Conservation (phyloP, 2,888 invertebrate genomes). For the Ophion ellenae region DNA sequence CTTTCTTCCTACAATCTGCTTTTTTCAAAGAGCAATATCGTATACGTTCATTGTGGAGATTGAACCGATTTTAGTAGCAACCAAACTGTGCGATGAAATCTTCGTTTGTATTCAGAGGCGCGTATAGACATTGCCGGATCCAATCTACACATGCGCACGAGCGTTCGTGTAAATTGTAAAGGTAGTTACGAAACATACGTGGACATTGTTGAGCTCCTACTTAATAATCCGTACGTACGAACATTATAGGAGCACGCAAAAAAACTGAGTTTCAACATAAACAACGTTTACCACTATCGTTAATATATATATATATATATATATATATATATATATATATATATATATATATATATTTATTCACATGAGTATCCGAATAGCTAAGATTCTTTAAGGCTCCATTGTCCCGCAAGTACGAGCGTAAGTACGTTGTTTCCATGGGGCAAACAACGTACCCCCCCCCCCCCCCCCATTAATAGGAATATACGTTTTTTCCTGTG, state of each 20-base stretch:
- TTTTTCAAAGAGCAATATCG: too few relatives aligned
- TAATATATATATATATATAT: too few relatives aligned
- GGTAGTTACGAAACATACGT: constrained; percentile 45
- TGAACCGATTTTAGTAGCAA: too few relatives aligned
- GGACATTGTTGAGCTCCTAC: constrained; percentile 57
- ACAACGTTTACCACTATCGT: constrained; percentile 37
- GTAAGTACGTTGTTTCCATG: neutral
- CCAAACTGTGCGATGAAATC: too few relatives aligned
- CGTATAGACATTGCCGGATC: too few relatives aligned
- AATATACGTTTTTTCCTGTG: constrained; percentile 9
- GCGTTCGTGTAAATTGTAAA: constrained; percentile 45
- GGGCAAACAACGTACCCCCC: neutral
- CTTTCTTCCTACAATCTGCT: too few relatives aligned
- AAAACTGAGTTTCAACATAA: constrained; percentile 31
- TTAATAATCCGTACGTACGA: constrained; percentile 76
- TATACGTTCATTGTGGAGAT: too few relatives aligned
- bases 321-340: too few relatives aligned
- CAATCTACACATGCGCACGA: neutral
- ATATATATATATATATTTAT: neutral
- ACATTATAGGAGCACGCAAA: constrained; percentile 69
- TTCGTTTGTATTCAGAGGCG: too few relatives aligned
- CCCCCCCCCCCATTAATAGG: constrained; percentile 6
- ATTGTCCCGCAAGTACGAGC: constrained; percentile 6
- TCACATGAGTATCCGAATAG: constrained; percentile 23
- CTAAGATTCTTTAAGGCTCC: constrained; percentile 10